These are phyloP conservation scores for Harmothoe impar DNA, from an alignment of 2,888 invertebrate species.

Conservation along the genomic window DNA sequence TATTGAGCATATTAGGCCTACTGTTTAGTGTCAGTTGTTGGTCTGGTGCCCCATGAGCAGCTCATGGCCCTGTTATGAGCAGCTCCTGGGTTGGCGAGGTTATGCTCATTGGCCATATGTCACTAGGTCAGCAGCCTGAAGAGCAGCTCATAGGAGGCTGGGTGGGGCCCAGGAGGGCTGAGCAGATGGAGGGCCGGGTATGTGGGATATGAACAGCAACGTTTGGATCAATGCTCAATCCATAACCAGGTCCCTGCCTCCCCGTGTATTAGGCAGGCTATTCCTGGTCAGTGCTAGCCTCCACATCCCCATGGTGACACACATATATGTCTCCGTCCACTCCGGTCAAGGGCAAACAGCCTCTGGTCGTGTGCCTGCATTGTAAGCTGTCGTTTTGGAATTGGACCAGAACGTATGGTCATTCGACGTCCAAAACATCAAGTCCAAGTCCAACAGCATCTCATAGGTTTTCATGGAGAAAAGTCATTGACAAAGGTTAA, in stretches of 20 bases:
- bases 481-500: too few species aligned
- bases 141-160: background rate
- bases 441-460: too few species aligned
- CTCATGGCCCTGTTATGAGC: too few species aligned
- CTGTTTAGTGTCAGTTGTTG: too few species aligned
- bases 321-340: background rate
- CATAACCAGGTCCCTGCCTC: background rate
- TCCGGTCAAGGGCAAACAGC: background rate
- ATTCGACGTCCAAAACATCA: too few species aligned
- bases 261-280: background rate
- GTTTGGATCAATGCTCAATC: slow-evolving; percentile 23
- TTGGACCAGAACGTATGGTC: too few species aligned
- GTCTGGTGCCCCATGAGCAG: too few species aligned
- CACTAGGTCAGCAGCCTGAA: slow-evolving; percentile 11
- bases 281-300: background rate
- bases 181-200: background rate
- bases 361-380: too few species aligned
- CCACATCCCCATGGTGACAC: background rate
- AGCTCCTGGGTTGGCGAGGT: background rate
- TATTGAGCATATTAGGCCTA: too few species aligned
- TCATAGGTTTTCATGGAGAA: too few species aligned
- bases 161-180: background rate
- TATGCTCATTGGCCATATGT: background rate
- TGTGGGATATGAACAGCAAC: slow-evolving; percentile 4
- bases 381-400: too few species aligned